Percentiles rank a stretch among this genome's conserved stretches.
Evolutionary conservation across 2,888 invertebrate genomes (phyloP).

Genomic region (Elmis aenea): DNA sequence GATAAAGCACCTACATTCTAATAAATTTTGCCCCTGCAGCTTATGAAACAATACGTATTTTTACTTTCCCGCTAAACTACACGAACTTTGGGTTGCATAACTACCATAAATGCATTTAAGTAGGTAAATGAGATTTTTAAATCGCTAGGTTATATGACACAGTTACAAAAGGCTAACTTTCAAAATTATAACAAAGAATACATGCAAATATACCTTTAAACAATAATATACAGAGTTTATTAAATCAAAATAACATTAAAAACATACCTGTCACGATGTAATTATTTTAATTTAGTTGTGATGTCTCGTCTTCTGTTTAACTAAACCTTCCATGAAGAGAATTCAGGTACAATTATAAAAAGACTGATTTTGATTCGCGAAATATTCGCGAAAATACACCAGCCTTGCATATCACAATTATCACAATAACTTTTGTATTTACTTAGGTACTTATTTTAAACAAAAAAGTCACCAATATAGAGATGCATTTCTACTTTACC

Average conservation of each 20-base stretch:
- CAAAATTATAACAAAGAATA: background rate
- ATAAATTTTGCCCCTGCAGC: too few relatives aligned
- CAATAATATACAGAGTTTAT: constrained; percentile 3
- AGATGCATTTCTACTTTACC: constrained; percentile 26
- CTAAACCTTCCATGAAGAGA: constrained; percentile 26
- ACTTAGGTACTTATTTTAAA: constrained; percentile 17
- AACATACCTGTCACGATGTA: constrained; percentile 22
- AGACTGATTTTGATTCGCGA: constrained; percentile 26
- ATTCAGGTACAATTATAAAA: constrained; percentile 26
- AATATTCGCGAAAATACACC: constrained; percentile 26
- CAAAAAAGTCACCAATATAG: constrained; percentile 24
- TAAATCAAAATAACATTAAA: constrained; percentile 5
- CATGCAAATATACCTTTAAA: too few relatives aligned
- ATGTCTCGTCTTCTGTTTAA: constrained; percentile 23
- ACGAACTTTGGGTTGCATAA: too few relatives aligned
- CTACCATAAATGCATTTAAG: too few relatives aligned
- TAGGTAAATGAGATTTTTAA: too few relatives aligned
- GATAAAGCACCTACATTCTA: constrained; percentile 13
- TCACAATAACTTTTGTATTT: constrained; percentile 26
- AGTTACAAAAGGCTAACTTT: too few relatives aligned
- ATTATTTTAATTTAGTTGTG: constrained; percentile 9
- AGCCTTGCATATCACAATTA: constrained; percentile 29
- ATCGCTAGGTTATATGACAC: too few relatives aligned
- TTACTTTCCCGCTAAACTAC: too few relatives aligned
- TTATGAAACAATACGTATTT: too few relatives aligned